A percentile compares a stretch with the other conserved stretches of the same genome.
These are phyloP conservation scores for Gopherus flavomarginatus DNA, from an alignment of 2,113 vertebrate genomes.

Conservation along the genomic window DNA sequence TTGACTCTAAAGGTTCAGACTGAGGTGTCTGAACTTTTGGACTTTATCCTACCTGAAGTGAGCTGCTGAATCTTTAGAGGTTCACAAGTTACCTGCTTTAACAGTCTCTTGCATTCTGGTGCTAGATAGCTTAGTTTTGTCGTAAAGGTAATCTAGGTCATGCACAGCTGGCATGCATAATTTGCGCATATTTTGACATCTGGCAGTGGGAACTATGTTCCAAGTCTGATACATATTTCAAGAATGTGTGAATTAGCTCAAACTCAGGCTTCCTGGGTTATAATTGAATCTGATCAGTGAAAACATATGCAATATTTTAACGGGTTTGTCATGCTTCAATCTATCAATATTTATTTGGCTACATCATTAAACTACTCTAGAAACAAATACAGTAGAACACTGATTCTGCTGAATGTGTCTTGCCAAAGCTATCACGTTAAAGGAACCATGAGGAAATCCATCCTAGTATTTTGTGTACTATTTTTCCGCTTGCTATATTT, in stretches of 20 bases:
- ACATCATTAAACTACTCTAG: conserved; percentile 3
- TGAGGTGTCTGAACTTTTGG: conserved; percentile 12
- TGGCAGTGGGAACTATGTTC: conserved; percentile 69
- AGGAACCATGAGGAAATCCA: conserved; percentile 15
- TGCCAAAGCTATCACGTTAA: conserved; percentile 22
- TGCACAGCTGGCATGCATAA: conserved; percentile 77
- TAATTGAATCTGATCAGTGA: conserved; percentile 39
- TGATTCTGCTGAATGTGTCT: conserved; percentile 22
- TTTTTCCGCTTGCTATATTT: not conserved
- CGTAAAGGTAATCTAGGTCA: conserved; percentile 70
- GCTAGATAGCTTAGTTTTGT: conserved; percentile 64
- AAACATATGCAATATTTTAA: conserved; percentile 46
- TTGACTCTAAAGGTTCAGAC: conserved; percentile 53
- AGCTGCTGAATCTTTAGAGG: not conserved
- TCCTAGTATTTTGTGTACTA: not conserved
- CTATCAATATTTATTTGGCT: conserved; percentile 54
- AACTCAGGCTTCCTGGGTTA: conserved; percentile 45
- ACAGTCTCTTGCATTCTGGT: conserved; percentile 18
- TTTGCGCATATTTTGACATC: conserved; percentile 75
- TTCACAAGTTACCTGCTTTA: not conserved
- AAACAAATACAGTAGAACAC: conserved; percentile 13
- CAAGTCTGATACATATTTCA: conserved; percentile 59
- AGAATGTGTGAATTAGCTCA: conserved; percentile 56
- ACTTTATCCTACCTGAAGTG: not conserved
- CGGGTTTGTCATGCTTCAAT: conserved; percentile 39